These are phyloP conservation scores for Phymatocera aterrima DNA, from an alignment of 2,888 invertebrate species.

Conservation along the genomic window DNA sequence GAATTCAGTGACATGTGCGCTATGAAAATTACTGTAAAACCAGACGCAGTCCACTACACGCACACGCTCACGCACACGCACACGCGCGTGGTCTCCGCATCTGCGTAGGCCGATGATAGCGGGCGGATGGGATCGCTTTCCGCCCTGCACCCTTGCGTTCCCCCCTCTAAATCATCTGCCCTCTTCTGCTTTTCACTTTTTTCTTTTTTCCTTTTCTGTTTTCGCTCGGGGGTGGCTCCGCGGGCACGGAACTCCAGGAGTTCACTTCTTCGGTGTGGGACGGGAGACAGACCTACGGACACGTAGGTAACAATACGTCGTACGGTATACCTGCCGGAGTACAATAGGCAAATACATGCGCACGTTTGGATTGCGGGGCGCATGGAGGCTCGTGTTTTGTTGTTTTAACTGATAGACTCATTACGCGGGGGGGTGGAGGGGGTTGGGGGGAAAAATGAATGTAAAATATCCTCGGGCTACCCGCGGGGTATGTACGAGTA, in stretches of 20 bases:
- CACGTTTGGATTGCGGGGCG: not conserved
- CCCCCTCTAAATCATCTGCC: constrained; percentile 35
- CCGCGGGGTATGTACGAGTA: not conserved
- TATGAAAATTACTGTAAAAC: not conserved
- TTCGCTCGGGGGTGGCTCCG: constrained; percentile 21
- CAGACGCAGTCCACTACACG: no score
- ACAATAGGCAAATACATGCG: not conserved
- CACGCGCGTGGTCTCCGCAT: constrained; percentile 38
- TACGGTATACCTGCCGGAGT: not conserved
- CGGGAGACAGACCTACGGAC: not conserved
- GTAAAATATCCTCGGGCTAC: constrained; percentile 24
- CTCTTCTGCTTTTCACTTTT: no score
- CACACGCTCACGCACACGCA: no score
- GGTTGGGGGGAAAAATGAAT: constrained; percentile 37
- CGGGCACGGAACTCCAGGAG: constrained; percentile 31
- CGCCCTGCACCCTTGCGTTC: constrained; percentile 22
- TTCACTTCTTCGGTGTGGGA: not conserved
- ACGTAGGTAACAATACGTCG: not conserved
- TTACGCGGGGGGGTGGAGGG: constrained; percentile 28
- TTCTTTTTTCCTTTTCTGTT: no score
- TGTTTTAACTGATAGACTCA: constrained; percentile 39
- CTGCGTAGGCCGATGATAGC: constrained; percentile 32
- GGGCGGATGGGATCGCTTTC: constrained; percentile 30
- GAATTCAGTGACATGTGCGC: constrained; percentile 38
- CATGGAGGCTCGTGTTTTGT: constrained; percentile 12